Evolutionary conservation across 2,113 vertebrate genomes (phyloP), one percentile per base, ranked within the genome.

Genomic region (Triplophysa tibetana): DNA sequence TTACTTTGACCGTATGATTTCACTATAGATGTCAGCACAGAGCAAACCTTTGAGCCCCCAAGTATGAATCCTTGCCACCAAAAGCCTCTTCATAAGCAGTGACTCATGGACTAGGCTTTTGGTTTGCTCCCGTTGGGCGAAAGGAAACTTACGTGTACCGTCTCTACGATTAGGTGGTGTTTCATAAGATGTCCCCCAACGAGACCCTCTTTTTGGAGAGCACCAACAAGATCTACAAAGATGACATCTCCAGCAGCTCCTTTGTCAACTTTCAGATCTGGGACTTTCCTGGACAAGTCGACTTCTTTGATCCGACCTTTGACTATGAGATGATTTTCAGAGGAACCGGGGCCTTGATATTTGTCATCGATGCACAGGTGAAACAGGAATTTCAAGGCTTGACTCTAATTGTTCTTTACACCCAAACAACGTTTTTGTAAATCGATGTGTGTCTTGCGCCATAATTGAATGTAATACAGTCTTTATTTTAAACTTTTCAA

Each of bases 311-410:
- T 82, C 96, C 97, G 33, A 98, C 97, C 0, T 99, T 99, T 86
- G 97, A 99, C 91, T 99, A 98, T 8, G 97, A 99, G 91, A 99
- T 99, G 97, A 99, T 99, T 90, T 99, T 99, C 94, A 95, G 97
- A 90, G 97, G 97, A 86, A 99, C 97, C 0, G 97, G 97, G 77
- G 97, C 97, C 10, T 92, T 99, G 89, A 99, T 99, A 91, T 99
- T 99, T 88, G 97, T 99, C 87, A 99, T 99, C 66, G 98, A 99
- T 73, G 98, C 97, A 82, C 98, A 99, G 97, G 98, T 99, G 90
- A 89, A 60, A 54, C n/a, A 8, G 45, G 12, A 17, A 19, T 74
- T 74, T 48, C 16, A 61, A 48, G 16, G 14, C n/a, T 26, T 77
- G 63, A 56, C 64, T 10, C 62, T 43, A 29, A 63, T 33, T 58